phyloP scores from a whole-genome alignment of 2,797 vertebrate species.

The Philypnodon macrostomus region DNA sequence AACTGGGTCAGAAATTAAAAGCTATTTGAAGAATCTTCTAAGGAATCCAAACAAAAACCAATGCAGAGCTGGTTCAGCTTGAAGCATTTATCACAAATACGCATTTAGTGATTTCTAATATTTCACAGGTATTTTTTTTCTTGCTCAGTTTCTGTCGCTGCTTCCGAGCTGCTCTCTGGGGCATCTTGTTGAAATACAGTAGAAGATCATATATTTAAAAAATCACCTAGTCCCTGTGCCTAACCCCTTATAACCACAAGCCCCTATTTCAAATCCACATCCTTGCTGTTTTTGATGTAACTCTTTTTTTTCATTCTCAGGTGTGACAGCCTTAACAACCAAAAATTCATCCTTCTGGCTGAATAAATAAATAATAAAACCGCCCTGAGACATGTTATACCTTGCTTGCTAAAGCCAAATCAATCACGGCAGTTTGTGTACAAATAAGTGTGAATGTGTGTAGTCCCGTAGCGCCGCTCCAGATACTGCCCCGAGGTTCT shows the following conservation, averaged over 20 bases:
- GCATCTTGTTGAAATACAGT: slow-evolving; percentile 21
- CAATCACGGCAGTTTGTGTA: slow-evolving; percentile 28
- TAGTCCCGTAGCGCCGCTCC: slow-evolving; percentile 19
- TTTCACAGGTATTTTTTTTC: slow-evolving; percentile 4
- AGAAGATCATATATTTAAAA: slow-evolving; percentile 34
- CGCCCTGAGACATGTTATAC: slow-evolving; percentile 42
- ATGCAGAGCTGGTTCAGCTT: no score
- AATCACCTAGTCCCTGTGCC: no score
- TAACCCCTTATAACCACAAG: slow-evolving; percentile 22
- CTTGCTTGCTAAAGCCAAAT: slow-evolving; percentile 50
- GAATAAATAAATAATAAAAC: slow-evolving; percentile 35
- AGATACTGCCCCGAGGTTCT: slow-evolving; percentile 45
- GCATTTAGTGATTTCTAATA: not conserved
- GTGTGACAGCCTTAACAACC: slow-evolving; percentile 31
- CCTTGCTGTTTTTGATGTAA: slow-evolving; percentile 13
- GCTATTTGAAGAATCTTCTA: not conserved
- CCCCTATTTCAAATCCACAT: slow-evolving; percentile 21
- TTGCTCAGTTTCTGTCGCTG: slow-evolving; percentile 11
- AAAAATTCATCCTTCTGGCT: slow-evolving; percentile 33
- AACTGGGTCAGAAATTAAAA: not conserved
- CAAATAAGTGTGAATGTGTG: slow-evolving; percentile 11
- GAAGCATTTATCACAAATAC: not conserved
- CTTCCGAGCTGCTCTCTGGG: slow-evolving; percentile 26
- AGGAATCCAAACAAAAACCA: no score
- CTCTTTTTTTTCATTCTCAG: slow-evolving; percentile 28